Percentiles rank a stretch among this genome's conserved stretches.
Evolutionary conservation across 2,797 vertebrate genomes (phyloP).

Genomic region (Smutsia gigantea): DNA sequence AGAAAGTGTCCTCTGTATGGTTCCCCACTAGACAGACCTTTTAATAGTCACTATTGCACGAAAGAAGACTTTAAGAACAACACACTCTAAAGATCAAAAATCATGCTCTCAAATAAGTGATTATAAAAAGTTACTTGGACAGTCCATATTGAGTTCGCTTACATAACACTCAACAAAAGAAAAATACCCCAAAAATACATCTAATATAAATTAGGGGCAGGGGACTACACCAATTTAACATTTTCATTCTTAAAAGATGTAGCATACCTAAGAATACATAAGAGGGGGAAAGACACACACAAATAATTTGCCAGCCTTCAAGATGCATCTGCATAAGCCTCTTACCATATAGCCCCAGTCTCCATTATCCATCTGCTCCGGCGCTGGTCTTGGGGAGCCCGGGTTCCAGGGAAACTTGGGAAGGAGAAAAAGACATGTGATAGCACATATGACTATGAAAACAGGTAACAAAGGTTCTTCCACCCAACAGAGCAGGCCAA

Average conservation of each 20-base stretch:
- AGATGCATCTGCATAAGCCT: slow-evolving; percentile 21
- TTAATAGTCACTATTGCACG: background rate
- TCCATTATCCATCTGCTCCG: slow-evolving; percentile 98
- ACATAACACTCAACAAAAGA: slow-evolving; percentile 22
- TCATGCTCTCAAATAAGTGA: background rate
- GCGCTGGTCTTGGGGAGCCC: slow-evolving; percentile 79
- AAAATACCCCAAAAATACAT: background rate
- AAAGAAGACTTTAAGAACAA: background rate
- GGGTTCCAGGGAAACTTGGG: slow-evolving; percentile 80
- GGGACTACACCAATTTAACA: background rate
- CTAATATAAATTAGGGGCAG: background rate
- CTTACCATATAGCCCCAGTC: slow-evolving; percentile 98
- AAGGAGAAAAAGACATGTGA: slow-evolving; percentile 76
- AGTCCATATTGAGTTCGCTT: background rate
- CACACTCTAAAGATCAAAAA: slow-evolving; percentile 19
- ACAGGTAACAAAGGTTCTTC: slow-evolving; percentile 40
- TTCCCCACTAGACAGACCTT: background rate
- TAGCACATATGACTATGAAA: slow-evolving; percentile 68
- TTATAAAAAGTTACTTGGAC: background rate
- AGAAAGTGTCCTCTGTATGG: background rate
- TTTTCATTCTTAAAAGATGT: background rate
- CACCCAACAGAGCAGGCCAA: slow-evolving; percentile 58
- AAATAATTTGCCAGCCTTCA: background rate
- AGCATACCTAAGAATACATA: background rate
- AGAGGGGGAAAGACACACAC: background rate